phyloP scores from a whole-genome alignment of 2,888 invertebrate genomes.

The Sialis fuliginosa region DNA sequence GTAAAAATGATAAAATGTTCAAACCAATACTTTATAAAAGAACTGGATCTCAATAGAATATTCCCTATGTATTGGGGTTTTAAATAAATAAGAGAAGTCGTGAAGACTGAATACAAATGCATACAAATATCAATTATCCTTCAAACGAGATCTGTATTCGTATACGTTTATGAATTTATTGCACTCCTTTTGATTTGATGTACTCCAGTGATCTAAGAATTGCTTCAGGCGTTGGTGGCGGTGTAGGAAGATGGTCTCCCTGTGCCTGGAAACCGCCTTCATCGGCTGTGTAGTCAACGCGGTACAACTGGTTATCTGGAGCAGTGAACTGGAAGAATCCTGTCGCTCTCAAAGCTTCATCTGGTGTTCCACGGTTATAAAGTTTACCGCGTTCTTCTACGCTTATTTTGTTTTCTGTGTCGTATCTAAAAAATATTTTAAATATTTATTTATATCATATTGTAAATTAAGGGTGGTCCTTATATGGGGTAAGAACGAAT shows the following conservation, averaged over 20 bases:
- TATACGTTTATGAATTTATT: constrained; percentile 3
- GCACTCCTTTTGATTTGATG: constrained; percentile 9
- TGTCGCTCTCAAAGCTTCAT: constrained; percentile 38
- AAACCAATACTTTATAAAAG: too few relatives aligned
- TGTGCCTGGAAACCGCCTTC: constrained; percentile 37
- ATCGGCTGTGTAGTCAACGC: constrained; percentile 39
- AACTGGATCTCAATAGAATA: too few relatives aligned
- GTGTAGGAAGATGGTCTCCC: constrained; percentile 27
- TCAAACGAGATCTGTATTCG: too few relatives aligned
- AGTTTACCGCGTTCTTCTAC: constrained; percentile 36
- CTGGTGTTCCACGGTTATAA: constrained; percentile 31
- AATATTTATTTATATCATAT: not conserved
- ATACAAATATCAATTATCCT: too few relatives aligned
- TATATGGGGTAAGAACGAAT: too few relatives aligned
- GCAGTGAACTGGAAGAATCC: constrained; percentile 53
- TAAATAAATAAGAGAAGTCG: too few relatives aligned
- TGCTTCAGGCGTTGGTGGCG: constrained; percentile 18
- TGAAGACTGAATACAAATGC: too few relatives aligned
- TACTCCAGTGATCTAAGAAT: constrained; percentile 15
- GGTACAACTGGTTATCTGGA: constrained; percentile 37
- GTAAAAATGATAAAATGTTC: too few relatives aligned
- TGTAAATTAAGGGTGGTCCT: too few relatives aligned
- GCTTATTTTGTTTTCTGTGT: constrained; percentile 35
- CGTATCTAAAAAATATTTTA: constrained; percentile 11
- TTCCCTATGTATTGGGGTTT: too few relatives aligned